These are phyloP conservation scores for Microcebus ravelobensis DNA, from an alignment of 2,113 vertebrate genomes.

Conservation along the genomic window DNA sequence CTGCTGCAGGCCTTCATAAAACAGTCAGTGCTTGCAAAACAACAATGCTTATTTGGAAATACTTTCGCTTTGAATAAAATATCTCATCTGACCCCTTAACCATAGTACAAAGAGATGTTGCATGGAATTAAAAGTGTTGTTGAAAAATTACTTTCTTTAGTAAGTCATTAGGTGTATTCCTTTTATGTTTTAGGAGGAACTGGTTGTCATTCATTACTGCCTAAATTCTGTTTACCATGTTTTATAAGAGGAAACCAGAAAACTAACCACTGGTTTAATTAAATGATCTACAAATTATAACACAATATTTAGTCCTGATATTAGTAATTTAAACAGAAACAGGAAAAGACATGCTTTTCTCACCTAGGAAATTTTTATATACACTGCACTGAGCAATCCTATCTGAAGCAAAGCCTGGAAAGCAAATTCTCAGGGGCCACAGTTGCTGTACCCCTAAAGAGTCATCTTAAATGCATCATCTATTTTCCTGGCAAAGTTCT, in stretches of 20 bases:
- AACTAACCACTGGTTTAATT: neutral
- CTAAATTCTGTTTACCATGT: neutral
- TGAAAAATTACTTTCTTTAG: neutral
- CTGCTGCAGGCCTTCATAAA: neutral
- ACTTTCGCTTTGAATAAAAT: neutral
- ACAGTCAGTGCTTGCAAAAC: neutral
- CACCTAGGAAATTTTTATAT: neutral
- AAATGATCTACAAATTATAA: neutral
- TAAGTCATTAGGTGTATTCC: neutral
- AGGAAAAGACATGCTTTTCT: neutral
- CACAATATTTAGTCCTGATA: neutral
- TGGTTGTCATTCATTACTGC: neutral
- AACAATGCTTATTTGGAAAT: neutral
- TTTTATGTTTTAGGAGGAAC: conserved; percentile 21
- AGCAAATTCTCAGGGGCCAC: neutral
- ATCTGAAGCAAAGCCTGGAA: neutral
- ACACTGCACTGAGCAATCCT: neutral
- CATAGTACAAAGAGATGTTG: neutral
- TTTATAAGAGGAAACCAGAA: conserved; percentile 44
- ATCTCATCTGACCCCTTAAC: neutral
- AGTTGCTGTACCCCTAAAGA: neutral
- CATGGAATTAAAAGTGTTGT: neutral
- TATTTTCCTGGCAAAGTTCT: neutral
- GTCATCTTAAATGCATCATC: neutral
- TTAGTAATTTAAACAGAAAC: neutral